Conservation (phyloP, 2,113 vertebrate genomes). For the Pterophyllum scalare region DNA sequence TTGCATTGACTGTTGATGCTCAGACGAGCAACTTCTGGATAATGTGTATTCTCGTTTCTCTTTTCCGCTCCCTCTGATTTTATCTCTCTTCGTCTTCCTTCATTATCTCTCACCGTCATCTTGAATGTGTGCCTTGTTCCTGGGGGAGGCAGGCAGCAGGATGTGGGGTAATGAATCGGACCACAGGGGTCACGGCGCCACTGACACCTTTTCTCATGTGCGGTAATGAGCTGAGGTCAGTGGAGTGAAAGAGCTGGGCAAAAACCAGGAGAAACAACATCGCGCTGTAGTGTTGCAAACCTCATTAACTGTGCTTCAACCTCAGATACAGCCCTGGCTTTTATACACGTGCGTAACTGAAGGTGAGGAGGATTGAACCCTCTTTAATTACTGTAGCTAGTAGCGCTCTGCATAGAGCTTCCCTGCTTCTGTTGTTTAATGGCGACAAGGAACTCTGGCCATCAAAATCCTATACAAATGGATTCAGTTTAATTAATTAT, state of each 20-base stretch:
- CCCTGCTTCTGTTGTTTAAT: neutral
- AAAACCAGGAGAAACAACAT: constrained; percentile 18
- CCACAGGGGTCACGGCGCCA: constrained; percentile 37
- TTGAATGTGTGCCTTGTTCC: constrained; percentile 36
- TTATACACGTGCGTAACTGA: neutral
- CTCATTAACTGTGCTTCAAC: constrained; percentile 65
- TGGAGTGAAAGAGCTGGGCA: neutral
- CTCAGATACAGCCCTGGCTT: constrained; percentile 7
- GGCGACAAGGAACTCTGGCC: neutral
- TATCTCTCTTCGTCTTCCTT: neutral
- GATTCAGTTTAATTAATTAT: neutral
- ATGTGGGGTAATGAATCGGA: constrained; percentile 67
- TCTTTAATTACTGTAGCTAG: constrained; percentile 58
- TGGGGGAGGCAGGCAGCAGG: constrained; percentile 18
- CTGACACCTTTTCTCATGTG: constrained; percentile 36
- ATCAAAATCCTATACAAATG: neutral
- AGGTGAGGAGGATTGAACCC: constrained; percentile 36
- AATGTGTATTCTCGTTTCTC: neutral
- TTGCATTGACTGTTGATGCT: neutral
- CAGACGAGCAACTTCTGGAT: neutral
- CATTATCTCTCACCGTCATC: constrained; percentile 22
- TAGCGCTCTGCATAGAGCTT: neutral
- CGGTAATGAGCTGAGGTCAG: constrained; percentile 62
- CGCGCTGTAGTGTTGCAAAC: neutral
- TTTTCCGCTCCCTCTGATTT: neutral